phyloP scores from a whole-genome alignment of 2,113 vertebrate genomes.

The Anarhynchus alexandrinus region DNA sequence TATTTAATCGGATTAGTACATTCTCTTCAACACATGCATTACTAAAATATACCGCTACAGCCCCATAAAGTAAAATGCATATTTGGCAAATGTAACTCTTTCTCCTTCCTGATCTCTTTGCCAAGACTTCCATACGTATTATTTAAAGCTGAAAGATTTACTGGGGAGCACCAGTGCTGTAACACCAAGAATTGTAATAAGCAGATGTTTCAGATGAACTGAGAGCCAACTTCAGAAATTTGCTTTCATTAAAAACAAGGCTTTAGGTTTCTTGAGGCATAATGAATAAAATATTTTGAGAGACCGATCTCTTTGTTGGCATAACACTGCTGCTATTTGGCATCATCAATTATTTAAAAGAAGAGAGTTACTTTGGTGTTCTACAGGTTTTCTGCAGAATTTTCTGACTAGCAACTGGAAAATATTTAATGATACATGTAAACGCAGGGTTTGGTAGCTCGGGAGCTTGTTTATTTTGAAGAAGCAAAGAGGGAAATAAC shows the following conservation, averaged over 20 bases:
- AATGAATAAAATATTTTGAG: conserved; percentile 65
- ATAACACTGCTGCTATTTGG: conserved; percentile 58
- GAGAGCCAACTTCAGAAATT: background rate
- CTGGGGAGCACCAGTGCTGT: conserved; percentile 35
- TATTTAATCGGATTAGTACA: conserved; percentile 31
- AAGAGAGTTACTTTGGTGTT: conserved; percentile 29
- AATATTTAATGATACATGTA: conserved; percentile 46
- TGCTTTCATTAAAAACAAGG: conserved; percentile 13
- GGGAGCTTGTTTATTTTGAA: conserved; percentile 24
- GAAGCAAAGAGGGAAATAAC: background rate
- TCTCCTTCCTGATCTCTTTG: conserved; percentile 21
- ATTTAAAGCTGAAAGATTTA: conserved; percentile 60
- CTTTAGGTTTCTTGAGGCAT: conserved; percentile 39
- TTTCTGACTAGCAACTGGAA: conserved; percentile 37
- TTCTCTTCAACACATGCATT: background rate
- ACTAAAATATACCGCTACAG: conserved; percentile 15
- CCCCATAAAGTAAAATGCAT: conserved; percentile 6
- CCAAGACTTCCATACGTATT: conserved; percentile 47
- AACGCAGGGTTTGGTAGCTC: background rate
- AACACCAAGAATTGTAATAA: conserved; percentile 47
- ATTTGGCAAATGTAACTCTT: conserved; percentile 2
- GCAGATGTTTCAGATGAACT: conserved; percentile 62
- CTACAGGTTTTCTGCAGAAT: conserved; percentile 39
- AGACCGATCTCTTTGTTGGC: conserved; percentile 48
- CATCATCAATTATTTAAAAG: conserved; percentile 59